Evolutionary conservation across 2,888 invertebrate species (phyloP).

Genomic region (Xestoiulus laeticollis): DNA sequence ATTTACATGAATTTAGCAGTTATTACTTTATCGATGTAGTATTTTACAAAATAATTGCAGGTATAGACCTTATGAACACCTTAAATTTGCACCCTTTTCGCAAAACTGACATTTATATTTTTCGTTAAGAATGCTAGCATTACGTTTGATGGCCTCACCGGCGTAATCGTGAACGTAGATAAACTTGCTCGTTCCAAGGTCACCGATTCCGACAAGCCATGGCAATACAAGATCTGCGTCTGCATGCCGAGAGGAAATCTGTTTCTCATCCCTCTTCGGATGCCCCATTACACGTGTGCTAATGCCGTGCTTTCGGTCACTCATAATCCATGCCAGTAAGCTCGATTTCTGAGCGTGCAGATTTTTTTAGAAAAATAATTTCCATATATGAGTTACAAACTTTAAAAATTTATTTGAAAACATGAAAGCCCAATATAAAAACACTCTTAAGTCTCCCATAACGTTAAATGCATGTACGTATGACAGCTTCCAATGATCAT

Average conservation of each 20-base stretch:
- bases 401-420: background rate
- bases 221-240: constrained; percentile 87
- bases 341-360: background rate
- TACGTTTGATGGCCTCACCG: constrained; percentile 58
- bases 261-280: constrained; percentile 69
- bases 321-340: constrained; percentile 52
- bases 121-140: constrained; percentile 60
- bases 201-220: constrained; percentile 53
- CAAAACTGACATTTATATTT: background rate
- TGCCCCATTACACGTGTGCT: constrained; percentile 53
- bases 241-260: constrained; percentile 89
- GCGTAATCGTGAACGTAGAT: constrained; percentile 59
- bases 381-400: background rate
- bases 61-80: background rate
- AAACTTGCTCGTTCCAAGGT: constrained; percentile 58
- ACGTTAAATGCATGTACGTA: background rate
- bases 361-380: background rate
- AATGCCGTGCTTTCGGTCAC: constrained; percentile 54
- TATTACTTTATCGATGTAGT: background rate
- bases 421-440: background rate
- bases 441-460: background rate
- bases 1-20: too few relatives aligned
- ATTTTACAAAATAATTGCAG: background rate
- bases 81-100: background rate
- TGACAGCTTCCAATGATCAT: background rate